Evolutionary conservation across 2,888 invertebrate species (phyloP).

Genomic region (Catocala sponsa): DNA sequence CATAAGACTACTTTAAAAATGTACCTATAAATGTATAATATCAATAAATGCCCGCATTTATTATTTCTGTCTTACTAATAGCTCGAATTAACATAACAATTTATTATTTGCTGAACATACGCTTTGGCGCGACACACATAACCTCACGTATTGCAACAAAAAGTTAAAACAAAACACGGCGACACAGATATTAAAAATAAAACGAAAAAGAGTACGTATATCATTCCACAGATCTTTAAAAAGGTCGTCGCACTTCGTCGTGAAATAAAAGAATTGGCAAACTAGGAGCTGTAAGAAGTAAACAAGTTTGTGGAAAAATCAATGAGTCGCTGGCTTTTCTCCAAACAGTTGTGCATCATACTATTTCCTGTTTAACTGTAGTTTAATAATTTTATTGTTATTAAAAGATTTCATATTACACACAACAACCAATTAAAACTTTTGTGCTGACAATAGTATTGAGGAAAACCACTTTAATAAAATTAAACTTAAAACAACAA

Average conservation of each 20-base stretch:
- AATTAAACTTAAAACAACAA: no score
- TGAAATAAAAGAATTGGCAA: constrained; percentile 43
- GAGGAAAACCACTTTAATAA: no score
- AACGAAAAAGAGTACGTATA: constrained; percentile 19
- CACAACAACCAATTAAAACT: background rate
- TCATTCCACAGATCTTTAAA: constrained; percentile 31
- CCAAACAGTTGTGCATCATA: constrained; percentile 56
- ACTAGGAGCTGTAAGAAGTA: constrained; percentile 55
- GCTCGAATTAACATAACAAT: constrained; percentile 4
- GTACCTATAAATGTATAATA: no score
- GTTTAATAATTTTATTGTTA: constrained; percentile 9
- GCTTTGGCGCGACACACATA: constrained; percentile 17
- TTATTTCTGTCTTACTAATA: background rate
- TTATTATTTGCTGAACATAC: constrained; percentile 23
- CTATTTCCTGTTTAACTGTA: constrained; percentile 13
- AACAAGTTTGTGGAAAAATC: constrained; percentile 65
- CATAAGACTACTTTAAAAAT: no score
- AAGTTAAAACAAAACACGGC: constrained; percentile 19
- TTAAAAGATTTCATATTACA: background rate
- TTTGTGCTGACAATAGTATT: no score
- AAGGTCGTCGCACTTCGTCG: constrained; percentile 52
- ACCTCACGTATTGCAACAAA: constrained; percentile 29
- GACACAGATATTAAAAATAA: constrained; percentile 37
- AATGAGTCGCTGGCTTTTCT: constrained; percentile 60
- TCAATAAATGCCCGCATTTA: background rate